Evolutionary conservation across 2,113 vertebrate species (phyloP), one percentile per base, ranked within the genome.

Genomic region (Halcyon senegalensis): DNA sequence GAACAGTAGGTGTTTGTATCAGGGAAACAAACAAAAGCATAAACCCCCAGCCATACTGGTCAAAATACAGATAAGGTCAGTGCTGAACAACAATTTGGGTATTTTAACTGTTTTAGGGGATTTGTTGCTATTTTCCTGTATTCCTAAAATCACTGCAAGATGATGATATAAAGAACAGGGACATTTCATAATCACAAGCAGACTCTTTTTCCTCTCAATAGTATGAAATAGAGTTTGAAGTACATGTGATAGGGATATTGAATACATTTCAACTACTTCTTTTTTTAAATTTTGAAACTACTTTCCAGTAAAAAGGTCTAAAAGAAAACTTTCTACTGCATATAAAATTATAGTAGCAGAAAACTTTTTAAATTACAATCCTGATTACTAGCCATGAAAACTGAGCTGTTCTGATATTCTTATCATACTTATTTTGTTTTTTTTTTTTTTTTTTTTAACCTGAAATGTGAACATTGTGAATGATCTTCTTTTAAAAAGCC

Each of bases 71-170:
- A 9, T 58, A 75, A 87, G 15, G 19, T n/a, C 43, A 35, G 30
- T 0, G 0, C 7, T 76, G 62, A 17, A 69, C n/a, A 69, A 14
- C 11, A 64, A 13, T 41, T 82, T 28, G 4, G 7, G 16, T 64
- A 24, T 64, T 83, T 91, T 8, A 62, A 0, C 10, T 50, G 48
- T 35, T 74, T 48, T 58, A n/a, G 37, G 50, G 5, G 10, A 39
- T 51, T 12, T 5, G 3, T 72, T 64, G 18, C 8, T 78, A 30
- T 79, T 91, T 81, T 90, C 53, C 35, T 39, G 1, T 63, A 31
- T 72, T 75, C 8, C 24, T 5, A 6, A 75, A 59, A 59, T 75
- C 39, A n/a, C 33, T 89, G 18, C 25, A 43, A 78, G 9, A 16
- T 53, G 25, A 15, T 89, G 16, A 50, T 35, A 21, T 11, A n/a